These are phyloP conservation scores for Opisthograptis luteolata DNA, from an alignment of 2,888 invertebrate genomes.

Conservation along the genomic window DNA sequence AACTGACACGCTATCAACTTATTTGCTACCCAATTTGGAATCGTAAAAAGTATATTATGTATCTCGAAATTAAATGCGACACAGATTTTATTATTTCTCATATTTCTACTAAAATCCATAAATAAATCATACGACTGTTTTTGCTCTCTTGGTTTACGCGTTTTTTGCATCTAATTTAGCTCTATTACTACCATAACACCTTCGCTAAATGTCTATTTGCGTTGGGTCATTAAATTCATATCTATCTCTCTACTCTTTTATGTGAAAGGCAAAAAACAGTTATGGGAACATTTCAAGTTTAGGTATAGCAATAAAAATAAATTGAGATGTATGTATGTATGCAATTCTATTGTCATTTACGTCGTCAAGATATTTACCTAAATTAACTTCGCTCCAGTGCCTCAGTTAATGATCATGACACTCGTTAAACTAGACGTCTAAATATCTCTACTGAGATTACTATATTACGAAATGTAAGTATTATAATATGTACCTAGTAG, in stretches of 20 bases:
- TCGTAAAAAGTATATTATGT: no score
- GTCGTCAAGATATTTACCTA: conserved; percentile 18
- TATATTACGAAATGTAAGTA: no score
- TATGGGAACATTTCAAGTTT: conserved; percentile 19
- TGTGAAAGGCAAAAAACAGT: conserved; percentile 3
- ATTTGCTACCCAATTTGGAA: no score
- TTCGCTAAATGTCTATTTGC: no score
- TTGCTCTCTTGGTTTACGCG: no score
- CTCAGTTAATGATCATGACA: conserved; percentile 16
- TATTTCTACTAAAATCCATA: conserved; percentile 2
- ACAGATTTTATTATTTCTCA: no score
- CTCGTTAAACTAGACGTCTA: conserved; percentile 6
- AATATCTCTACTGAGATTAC: no score
- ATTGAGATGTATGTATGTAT: conserved; percentile 17
- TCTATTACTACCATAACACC: conserved; percentile 3
- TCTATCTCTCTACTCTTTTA: conserved; percentile 12
- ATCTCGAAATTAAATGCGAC: no score
- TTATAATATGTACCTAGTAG: conserved; percentile 1
- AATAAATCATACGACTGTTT: no score
- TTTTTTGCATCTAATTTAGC: no score
- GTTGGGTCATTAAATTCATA: conserved; percentile 20
- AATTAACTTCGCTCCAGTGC: conserved; percentile 49
- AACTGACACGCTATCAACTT: no score
- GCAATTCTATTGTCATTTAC: conserved; percentile 54
- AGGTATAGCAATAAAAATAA: conserved; percentile 6